Evolutionary conservation across 2,888 invertebrate genomes (phyloP).

Genomic region (Diabrotica balteata): DNA sequence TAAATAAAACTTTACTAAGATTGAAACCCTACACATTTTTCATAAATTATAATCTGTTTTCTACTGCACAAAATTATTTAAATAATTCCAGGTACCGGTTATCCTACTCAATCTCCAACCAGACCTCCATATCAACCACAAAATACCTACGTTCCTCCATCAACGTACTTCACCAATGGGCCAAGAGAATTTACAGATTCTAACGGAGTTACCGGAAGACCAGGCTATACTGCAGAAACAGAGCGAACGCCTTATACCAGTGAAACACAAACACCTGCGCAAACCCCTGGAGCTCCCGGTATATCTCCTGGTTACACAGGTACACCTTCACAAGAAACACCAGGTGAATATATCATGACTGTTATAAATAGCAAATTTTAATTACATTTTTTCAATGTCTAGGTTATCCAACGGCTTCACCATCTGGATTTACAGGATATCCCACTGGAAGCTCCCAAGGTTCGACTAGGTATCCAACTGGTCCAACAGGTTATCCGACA

Average conservation of each 20-base stretch:
- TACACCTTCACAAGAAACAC: slow-evolving; percentile 1
- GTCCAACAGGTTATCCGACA: slow-evolving; percentile 37
- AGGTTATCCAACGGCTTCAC: slow-evolving; percentile 22
- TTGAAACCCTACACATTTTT: neutral
- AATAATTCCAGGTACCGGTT: slow-evolving; percentile 29
- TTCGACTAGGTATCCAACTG: slow-evolving; percentile 35
- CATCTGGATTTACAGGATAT: slow-evolving; percentile 45
- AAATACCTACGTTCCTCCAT: slow-evolving; percentile 1
- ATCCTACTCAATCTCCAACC: slow-evolving; percentile 30
- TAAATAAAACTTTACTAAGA: too few relatives aligned
- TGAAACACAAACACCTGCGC: slow-evolving; percentile 1
- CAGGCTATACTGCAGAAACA: slow-evolving; percentile 2
- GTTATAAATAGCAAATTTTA: neutral
- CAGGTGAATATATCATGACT: neutral
- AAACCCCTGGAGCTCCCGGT: slow-evolving; percentile 12
- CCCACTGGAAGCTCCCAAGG: slow-evolving; percentile 44
- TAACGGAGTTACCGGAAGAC: slow-evolving; percentile 11
- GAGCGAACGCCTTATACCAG: neutral
- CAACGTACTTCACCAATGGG: slow-evolving; percentile 1
- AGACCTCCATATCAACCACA: slow-evolving; percentile 21
- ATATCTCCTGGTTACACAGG: slow-evolving; percentile 20
- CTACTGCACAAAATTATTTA: too few relatives aligned
- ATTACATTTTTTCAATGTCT: neutral
- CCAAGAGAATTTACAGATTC: slow-evolving; percentile 33
- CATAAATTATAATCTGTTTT: neutral